These are phyloP conservation scores for Pterostichus niger DNA, from an alignment of 2,888 invertebrate species.

Conservation along the genomic window DNA sequence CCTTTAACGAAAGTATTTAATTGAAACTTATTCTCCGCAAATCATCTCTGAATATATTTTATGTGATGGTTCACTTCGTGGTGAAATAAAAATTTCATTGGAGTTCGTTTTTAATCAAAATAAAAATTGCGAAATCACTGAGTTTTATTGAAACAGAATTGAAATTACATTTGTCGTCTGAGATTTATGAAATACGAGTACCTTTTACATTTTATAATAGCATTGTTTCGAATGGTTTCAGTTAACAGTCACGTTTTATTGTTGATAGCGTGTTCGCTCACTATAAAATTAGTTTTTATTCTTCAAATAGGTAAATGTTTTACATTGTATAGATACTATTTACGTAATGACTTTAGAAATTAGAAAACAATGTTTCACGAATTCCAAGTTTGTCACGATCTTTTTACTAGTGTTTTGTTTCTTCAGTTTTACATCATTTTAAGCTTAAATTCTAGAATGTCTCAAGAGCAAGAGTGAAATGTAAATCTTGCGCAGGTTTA, in stretches of 20 bases:
- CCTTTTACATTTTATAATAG: not conserved
- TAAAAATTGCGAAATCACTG: no score
- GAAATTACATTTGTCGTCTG: not conserved
- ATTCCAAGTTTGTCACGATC: no score
- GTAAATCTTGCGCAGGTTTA: slow-evolving; percentile 30
- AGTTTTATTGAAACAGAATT: not conserved
- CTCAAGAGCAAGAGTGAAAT: not conserved
- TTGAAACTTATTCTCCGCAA: not conserved
- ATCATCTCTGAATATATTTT: no score
- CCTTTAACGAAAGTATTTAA: not conserved
- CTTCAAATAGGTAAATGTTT: not conserved
- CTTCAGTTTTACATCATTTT: no score
- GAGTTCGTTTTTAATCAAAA: no score
- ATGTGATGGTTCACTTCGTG: not conserved
- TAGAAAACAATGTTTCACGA: no score
- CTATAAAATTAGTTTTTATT: not conserved
- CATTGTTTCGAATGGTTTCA: not conserved
- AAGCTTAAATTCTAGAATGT: not conserved
- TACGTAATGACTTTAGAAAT: no score
- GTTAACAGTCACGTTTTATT: not conserved
- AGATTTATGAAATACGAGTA: not conserved
- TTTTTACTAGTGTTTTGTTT: not conserved
- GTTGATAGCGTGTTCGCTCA: not conserved
- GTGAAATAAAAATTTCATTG: not conserved
- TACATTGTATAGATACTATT: no score